Percentiles rank a stretch among this genome's conserved stretches.
These are phyloP conservation scores for Syngnathus floridae DNA, from an alignment of 2,113 vertebrate species.

Conservation along the genomic window DNA sequence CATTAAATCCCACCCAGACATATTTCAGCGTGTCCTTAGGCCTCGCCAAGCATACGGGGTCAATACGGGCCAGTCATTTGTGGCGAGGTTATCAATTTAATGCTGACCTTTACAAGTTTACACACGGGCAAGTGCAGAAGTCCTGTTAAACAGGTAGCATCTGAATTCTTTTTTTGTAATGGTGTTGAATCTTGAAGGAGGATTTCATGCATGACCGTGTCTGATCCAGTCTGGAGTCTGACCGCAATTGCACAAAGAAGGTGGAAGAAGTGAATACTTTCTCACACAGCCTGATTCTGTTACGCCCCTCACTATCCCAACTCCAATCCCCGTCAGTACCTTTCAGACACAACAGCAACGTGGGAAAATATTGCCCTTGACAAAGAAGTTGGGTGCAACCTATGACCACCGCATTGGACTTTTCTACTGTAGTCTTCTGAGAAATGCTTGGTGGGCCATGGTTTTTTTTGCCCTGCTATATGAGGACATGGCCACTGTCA, in stretches of 20 bases:
- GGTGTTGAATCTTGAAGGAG: neutral
- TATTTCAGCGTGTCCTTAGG: constrained; percentile 41
- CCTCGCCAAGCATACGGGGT: constrained; percentile 42
- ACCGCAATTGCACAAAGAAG: too few species aligned
- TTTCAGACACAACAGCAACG: too few species aligned
- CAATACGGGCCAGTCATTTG: constrained; percentile 31
- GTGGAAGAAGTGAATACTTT: too few species aligned
- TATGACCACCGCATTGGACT: too few species aligned
- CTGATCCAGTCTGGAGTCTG: too few species aligned
- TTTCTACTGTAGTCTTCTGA: neutral
- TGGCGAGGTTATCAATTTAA: constrained; percentile 37
- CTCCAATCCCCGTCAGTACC: too few species aligned
- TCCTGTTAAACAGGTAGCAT: neutral
- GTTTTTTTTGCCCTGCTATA: constrained; percentile 13
- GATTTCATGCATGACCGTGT: too few species aligned
- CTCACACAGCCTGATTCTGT: too few species aligned
- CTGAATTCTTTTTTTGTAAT: too few species aligned
- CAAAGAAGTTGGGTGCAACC: too few species aligned
- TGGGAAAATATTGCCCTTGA: too few species aligned
- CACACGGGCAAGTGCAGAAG: constrained; percentile 6
- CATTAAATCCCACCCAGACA: constrained; percentile 51
- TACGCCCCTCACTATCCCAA: too few species aligned
- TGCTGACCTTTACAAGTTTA: constrained; percentile 28
- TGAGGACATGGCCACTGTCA: constrained; percentile 32
- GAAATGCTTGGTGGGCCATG: constrained; percentile 14